Percentiles rank a stretch among this genome's conserved stretches.
Evolutionary conservation across 53 echinoderm and acorn worm species (phyloP).

Genomic region (Astropecten irregularis): DNA sequence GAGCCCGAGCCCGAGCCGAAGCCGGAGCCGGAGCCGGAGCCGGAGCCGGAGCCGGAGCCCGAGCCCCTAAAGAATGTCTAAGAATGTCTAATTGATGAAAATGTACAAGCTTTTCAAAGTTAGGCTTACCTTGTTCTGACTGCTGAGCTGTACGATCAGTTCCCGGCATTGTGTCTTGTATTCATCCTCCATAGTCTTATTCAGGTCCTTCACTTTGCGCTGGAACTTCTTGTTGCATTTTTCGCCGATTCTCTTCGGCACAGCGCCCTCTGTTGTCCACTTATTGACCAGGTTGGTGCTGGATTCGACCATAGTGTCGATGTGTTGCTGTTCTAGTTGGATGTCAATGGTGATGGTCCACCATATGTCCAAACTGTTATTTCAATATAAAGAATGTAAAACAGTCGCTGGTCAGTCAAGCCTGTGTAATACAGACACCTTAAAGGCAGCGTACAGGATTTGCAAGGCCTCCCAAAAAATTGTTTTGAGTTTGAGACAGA

Average conservation of each 20-base stretch:
- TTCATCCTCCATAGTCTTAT: conserved; percentile 77
- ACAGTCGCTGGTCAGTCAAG: background rate
- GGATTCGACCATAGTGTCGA: conserved; percentile 72
- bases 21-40: no score
- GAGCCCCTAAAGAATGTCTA: no score
- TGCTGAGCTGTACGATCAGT: conserved; percentile 63
- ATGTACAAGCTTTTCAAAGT: no score
- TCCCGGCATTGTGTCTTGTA: conserved; percentile 72
- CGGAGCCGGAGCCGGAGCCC: no score
- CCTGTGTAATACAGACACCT: background rate
- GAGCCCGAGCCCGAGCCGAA: no score
- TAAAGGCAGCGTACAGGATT: no score
- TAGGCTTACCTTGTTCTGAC: conserved; percentile 66
- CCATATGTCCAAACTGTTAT: conserved; percentile 79
- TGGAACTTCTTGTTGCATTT: conserved; percentile 70
- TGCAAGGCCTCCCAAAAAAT: no score
- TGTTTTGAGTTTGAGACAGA: no score
- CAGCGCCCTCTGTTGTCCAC: conserved; percentile 40
- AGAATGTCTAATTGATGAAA: no score
- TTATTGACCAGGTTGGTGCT: conserved; percentile 72
- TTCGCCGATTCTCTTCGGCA: conserved; percentile 53
- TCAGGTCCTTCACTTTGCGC: conserved; percentile 71
- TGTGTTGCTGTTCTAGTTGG: conserved; percentile 74
- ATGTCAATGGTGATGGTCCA: conserved; percentile 88
- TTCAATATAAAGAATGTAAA: background rate